Evolutionary conservation across 2,797 vertebrate genomes (phyloP).

Genomic region (Dromococcyx pavoninus): DNA sequence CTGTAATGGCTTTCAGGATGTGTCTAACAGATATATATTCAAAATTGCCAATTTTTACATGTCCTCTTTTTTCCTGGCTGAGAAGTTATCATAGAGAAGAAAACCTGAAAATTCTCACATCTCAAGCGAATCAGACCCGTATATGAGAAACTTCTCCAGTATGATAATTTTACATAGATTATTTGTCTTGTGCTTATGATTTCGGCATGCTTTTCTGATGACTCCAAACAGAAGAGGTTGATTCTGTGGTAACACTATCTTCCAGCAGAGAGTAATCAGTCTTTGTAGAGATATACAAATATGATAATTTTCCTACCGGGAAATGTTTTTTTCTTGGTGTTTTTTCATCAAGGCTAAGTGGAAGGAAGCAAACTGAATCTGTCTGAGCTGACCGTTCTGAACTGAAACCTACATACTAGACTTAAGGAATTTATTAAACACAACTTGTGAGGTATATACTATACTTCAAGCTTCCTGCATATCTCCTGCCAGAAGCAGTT

Average conservation of each 20-base stretch:
- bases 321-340: not conserved
- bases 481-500: conserved; percentile 13
- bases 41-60: not conserved
- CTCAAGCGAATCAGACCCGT: not conserved
- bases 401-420: conserved; percentile 12
- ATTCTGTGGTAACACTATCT: not conserved
- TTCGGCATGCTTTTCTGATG: not conserved
- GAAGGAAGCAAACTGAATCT: not conserved
- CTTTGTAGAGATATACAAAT: not conserved
- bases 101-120: not conserved
- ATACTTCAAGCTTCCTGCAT: not conserved
- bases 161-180: not conserved
- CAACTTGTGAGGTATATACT: conserved; percentile 1
- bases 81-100: not conserved
- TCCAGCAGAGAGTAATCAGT: not conserved
- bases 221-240: not conserved
- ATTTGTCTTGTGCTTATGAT: not conserved
- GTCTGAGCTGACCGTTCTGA: not conserved
- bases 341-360: not conserved
- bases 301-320: not conserved
- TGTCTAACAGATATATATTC: not conserved
- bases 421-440: conserved; percentile 26
- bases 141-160: not conserved
- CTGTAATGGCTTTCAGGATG: not conserved
- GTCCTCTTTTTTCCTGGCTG: not conserved